These are phyloP conservation scores for Ischnura elegans DNA, from an alignment of 2,888 invertebrate species.

Conservation along the genomic window DNA sequence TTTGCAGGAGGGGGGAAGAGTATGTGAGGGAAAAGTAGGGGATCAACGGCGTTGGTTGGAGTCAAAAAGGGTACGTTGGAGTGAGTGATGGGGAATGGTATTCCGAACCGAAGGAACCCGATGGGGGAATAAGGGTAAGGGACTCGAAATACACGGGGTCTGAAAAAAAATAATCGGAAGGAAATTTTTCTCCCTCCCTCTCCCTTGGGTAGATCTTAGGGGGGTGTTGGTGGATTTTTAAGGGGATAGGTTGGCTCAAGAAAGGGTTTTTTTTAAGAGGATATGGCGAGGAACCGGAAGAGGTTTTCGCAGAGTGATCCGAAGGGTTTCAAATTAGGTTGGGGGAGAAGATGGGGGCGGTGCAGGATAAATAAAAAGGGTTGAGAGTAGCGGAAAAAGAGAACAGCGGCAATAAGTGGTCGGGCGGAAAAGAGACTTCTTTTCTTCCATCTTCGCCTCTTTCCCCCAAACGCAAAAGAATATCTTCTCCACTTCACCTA, in stretches of 20 bases:
- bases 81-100: constrained; percentile 9
- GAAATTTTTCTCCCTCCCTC: background rate
- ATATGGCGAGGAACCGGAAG: background rate
- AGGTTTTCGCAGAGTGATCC: background rate
- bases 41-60: background rate
- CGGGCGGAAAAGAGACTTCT: background rate
- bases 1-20: background rate
- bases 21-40: background rate
- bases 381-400: background rate
- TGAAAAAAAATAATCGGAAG: background rate
- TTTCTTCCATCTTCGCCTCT: background rate
- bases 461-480: background rate
- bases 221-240: background rate
- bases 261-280: constrained; percentile 16
- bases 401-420: constrained; percentile 51
- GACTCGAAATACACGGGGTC: constrained; percentile 44
- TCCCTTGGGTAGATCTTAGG: background rate
- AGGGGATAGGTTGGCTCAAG: background rate
- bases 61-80: background rate
- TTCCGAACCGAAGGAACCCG: background rate
- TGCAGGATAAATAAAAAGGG: background rate
- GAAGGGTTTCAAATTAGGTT: constrained; percentile 19
- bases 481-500: constrained; percentile 7
- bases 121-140: background rate
- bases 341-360: background rate